A percentile compares a stretch with the other conserved stretches of the same genome.
Conservation (phyloP, 2,888 invertebrate genomes). For the Drosophila fungiperda region DNA sequence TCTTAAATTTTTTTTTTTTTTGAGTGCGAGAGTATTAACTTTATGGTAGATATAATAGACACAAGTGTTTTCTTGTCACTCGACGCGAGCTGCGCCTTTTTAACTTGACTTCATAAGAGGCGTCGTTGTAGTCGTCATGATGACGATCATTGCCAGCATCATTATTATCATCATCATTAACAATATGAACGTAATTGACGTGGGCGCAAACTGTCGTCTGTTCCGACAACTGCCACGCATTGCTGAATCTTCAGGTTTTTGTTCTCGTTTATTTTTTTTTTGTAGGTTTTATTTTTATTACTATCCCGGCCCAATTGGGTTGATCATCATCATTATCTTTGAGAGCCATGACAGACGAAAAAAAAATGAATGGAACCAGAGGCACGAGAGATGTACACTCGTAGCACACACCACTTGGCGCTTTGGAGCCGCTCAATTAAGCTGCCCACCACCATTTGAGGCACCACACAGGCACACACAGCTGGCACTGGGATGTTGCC, state of each 20-base stretch:
- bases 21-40: not conserved
- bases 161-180: conserved; percentile 18
- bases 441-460: conserved; percentile 66
- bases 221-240: conserved; percentile 66
- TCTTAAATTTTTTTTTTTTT: not conserved
- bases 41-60: conserved; percentile 27
- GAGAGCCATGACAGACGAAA: conserved; percentile 60
- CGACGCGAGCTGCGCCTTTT: conserved; percentile 63
- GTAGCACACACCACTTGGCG: conserved; percentile 54
- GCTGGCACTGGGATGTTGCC: conserved; percentile 36
- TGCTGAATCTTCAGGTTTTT: conserved; percentile 65
- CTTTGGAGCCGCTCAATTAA: conserved; percentile 73
- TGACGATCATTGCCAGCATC: not conserved
- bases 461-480: conserved; percentile 5
- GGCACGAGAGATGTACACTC: conserved; percentile 32
- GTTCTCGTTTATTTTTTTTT: conserved; percentile 20
- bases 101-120: conserved; percentile 16
- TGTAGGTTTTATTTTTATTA: conserved; percentile 26
- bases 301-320: conserved; percentile 49
- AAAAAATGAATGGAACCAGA: conserved; percentile 11
- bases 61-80: conserved; percentile 73
- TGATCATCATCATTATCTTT: conserved; percentile 53
- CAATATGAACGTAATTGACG: conserved; percentile 41
- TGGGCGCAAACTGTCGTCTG: conserved; percentile 70
- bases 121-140: conserved; percentile 1